Evolutionary conservation across 2,888 invertebrate genomes (phyloP).

Genomic region (Dasypogon diadema): DNA sequence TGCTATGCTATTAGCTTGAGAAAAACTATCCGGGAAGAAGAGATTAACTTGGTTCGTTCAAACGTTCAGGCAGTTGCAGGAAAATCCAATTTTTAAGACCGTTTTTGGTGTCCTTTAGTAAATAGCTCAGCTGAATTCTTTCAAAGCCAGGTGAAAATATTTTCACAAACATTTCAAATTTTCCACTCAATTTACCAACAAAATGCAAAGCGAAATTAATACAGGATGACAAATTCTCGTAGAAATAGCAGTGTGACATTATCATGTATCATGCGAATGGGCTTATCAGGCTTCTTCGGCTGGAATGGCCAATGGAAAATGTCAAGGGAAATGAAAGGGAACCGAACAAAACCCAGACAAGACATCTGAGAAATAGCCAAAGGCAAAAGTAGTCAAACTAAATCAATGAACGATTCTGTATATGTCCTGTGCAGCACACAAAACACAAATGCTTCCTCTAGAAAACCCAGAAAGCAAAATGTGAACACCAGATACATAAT

Average conservation of each 20-base stretch:
- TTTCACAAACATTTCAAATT: too few relatives aligned
- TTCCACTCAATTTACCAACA: too few relatives aligned
- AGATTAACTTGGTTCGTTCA: too few relatives aligned
- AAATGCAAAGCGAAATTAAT: not conserved
- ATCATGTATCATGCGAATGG: slow-evolving; percentile 44
- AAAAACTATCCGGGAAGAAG: too few relatives aligned
- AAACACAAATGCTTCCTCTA: slow-evolving; percentile 17
- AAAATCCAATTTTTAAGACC: too few relatives aligned
- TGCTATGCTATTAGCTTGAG: too few relatives aligned
- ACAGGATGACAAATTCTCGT: slow-evolving; percentile 22
- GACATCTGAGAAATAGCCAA: slow-evolving; percentile 46
- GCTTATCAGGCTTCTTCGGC: slow-evolving; percentile 34
- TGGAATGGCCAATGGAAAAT: slow-evolving; percentile 14
- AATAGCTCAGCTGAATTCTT: too few relatives aligned
- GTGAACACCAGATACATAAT: slow-evolving; percentile 41
- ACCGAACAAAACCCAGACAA: slow-evolving; percentile 41
- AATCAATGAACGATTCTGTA: slow-evolving; percentile 48
- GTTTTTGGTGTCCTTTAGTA: too few relatives aligned
- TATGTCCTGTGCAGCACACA: not conserved
- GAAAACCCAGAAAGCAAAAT: slow-evolving; percentile 39
- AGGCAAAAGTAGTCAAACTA: slow-evolving; percentile 48
- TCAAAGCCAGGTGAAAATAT: too few relatives aligned
- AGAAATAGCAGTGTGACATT: slow-evolving; percentile 30
- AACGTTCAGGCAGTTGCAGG: too few relatives aligned
- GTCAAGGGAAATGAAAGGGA: slow-evolving; percentile 37